Evolutionary conservation across 2,113 vertebrate genomes (phyloP).

Genomic region (Grammomys dolichurus): DNA sequence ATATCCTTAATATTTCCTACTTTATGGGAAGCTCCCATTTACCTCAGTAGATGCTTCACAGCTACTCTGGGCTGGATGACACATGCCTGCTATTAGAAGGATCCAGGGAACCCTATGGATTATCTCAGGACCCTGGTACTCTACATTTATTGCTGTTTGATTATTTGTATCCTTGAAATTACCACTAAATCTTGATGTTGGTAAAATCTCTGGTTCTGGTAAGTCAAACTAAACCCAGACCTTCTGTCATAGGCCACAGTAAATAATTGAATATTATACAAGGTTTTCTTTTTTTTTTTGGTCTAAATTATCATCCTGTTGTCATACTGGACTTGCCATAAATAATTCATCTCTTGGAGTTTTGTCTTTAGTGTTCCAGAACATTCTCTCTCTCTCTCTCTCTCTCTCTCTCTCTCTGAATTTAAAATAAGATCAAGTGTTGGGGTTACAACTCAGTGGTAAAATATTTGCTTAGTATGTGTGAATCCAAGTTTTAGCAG

Average conservation of each 20-base stretch:
- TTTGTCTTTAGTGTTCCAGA: background rate
- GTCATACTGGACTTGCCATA: background rate
- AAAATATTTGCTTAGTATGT: background rate
- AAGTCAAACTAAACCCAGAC: background rate
- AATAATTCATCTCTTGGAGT: background rate
- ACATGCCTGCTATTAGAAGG: background rate
- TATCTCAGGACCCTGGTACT: background rate
- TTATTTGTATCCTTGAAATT: background rate
- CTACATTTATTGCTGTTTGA: background rate
- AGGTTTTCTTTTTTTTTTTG: background rate
- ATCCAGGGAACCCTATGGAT: background rate
- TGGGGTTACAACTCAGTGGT: background rate
- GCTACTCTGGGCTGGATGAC: background rate
- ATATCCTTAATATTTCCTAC: background rate
- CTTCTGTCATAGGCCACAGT: background rate
- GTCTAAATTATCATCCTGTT: background rate
- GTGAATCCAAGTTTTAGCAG: background rate
- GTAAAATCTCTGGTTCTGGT: background rate
- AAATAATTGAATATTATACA: background rate
- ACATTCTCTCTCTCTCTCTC: background rate
- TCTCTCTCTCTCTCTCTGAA: background rate
- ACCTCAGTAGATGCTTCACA: background rate
- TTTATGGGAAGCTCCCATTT: background rate
- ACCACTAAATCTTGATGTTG: background rate
- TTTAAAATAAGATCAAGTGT: background rate